Evolutionary conservation across 1,140 invertebrate species (phyloP).

Genomic region (Sarcophaga peregrina): DNA sequence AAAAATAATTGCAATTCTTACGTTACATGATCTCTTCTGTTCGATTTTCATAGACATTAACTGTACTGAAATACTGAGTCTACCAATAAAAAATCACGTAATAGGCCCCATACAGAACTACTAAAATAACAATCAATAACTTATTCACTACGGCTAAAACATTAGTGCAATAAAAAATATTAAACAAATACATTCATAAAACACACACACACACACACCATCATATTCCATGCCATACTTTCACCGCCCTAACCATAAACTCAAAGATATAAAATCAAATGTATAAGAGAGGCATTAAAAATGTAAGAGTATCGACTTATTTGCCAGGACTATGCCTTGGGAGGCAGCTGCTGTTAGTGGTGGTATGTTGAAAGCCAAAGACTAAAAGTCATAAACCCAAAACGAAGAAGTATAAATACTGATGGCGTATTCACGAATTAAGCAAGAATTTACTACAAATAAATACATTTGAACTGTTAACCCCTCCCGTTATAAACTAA

Average conservation of each 20-base stretch:
- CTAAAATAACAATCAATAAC: constrained; percentile 13
- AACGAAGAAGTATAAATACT: not conserved
- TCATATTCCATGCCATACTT: not conserved
- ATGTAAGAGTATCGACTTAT: not conserved
- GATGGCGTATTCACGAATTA: not conserved
- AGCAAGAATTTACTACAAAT: constrained; percentile 4
- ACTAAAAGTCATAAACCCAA: not conserved
- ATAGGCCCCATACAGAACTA: not conserved
- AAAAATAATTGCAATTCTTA: no score
- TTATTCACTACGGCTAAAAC: not conserved
- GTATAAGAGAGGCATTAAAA: constrained; percentile 1
- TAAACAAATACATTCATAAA: not conserved
- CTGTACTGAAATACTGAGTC: not conserved
- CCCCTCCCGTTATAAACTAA: not conserved
- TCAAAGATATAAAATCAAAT: not conserved
- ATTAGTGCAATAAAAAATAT: constrained; percentile 9
- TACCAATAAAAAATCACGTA: not conserved
- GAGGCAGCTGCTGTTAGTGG: not conserved
- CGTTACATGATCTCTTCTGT: no score
- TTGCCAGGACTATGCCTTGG: not conserved
- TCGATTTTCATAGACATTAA: no score
- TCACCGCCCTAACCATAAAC: not conserved
- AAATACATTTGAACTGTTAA: not conserved
- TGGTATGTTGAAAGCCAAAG: not conserved
- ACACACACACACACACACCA: not conserved